Conservation (phyloP, 1,140 invertebrate genomes). For the Galleria mellonella region DNA sequence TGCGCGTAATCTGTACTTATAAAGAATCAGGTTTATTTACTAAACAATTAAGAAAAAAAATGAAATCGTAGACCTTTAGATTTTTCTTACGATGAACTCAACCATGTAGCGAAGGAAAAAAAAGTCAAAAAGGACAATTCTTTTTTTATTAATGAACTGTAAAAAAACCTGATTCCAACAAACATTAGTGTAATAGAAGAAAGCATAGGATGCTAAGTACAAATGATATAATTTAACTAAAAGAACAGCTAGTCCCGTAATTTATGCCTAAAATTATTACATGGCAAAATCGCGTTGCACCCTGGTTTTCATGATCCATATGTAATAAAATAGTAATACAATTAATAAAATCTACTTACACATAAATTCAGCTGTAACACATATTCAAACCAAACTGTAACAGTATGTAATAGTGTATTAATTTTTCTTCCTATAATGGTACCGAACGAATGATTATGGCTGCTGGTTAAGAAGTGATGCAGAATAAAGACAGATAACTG, state of each 20-base stretch:
- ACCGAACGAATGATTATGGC: conserved; percentile 70
- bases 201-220: conserved; percentile 66
- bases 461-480: conserved; percentile 63
- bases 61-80: too few relatives aligned
- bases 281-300: conserved; percentile 59
- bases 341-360: conserved; percentile 65
- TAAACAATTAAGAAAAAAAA: too few relatives aligned
- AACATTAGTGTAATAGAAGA: conserved; percentile 64
- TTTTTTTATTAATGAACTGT: not conserved
- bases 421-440: conserved; percentile 72
- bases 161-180: conserved; percentile 58
- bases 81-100: too few relatives aligned
- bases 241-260: conserved; percentile 63
- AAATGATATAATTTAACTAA: conserved; percentile 65
- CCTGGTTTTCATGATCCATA: conserved; percentile 69
- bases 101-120: too few relatives aligned
- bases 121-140: too few relatives aligned
- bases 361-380: conserved; percentile 70
- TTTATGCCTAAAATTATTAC: conserved; percentile 36
- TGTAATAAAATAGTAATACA: conserved; percentile 65
- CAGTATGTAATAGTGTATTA: conserved; percentile 70
- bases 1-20: conserved; percentile 53
- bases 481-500: conserved; percentile 73
- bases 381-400: conserved; percentile 73
- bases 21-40: conserved; percentile 37